Conservation (phyloP, 2,888 invertebrate species). For the Aplocera efformata region DNA sequence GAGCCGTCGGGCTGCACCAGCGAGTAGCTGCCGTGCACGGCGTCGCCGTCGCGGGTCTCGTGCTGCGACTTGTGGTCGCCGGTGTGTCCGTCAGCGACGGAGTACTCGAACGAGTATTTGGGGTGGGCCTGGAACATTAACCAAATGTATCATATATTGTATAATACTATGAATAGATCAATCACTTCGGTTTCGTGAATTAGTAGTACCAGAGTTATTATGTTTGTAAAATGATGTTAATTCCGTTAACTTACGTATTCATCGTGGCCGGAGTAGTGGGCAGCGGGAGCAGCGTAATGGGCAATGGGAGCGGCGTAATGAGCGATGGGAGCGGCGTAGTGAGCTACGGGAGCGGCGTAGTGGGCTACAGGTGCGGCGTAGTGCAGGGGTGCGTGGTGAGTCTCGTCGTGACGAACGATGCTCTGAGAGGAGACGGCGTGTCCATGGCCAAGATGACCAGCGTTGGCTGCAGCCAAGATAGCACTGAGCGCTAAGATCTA, state of each 20-base stretch:
- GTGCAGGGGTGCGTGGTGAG: slow-evolving; percentile 46
- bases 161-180: no score
- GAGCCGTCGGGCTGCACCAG: slow-evolving; percentile 48
- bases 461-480: slow-evolving; percentile 66
- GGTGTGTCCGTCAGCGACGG: slow-evolving; percentile 68
- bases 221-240: background rate
- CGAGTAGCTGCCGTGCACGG: slow-evolving; percentile 64
- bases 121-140: slow-evolving; percentile 2
- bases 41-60: slow-evolving; percentile 74
- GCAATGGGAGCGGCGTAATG: slow-evolving; percentile 39
- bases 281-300: slow-evolving; percentile 34
- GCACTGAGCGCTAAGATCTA: slow-evolving; percentile 65
- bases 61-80: slow-evolving; percentile 74
- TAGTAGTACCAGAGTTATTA: no score
- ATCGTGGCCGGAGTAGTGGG: slow-evolving; percentile 38
- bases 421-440: slow-evolving; percentile 59
- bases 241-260: slow-evolving; percentile 34
- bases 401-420: slow-evolving; percentile 57
- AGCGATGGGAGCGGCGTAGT: slow-evolving; percentile 37
- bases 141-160: no score
- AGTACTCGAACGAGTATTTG: slow-evolving; percentile 6
- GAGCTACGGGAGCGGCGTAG: slow-evolving; percentile 35
- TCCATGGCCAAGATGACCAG: slow-evolving; percentile 58
- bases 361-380: slow-evolving; percentile 28
- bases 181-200: no score